These are phyloP conservation scores for Lysiphlebus fabarum DNA, from an alignment of 1,140 invertebrate genomes.

Conservation along the genomic window DNA sequence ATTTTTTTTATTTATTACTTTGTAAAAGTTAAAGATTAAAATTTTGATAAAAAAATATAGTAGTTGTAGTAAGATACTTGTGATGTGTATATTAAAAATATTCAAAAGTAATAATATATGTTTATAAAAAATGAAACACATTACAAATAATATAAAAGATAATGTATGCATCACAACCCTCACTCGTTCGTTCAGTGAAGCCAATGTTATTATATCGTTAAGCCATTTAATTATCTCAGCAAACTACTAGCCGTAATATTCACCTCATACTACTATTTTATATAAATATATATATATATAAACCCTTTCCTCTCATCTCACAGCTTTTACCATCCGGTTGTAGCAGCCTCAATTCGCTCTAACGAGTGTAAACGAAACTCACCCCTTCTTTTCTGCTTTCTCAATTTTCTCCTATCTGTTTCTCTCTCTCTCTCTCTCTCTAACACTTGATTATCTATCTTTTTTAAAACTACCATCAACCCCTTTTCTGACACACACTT, in stretches of 20 bases:
- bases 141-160: no score
- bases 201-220: slow-evolving; percentile 55
- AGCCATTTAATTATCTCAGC: slow-evolving; percentile 57
- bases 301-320: not conserved
- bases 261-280: slow-evolving; percentile 24
- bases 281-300: no score
- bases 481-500: no score
- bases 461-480: no score
- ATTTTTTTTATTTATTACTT: no score
- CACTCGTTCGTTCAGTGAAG: slow-evolving; percentile 30
- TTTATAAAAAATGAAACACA: no score
- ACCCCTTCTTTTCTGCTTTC: slow-evolving; percentile 14
- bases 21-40: no score
- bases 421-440: slow-evolving; percentile 1
- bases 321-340: not conserved
- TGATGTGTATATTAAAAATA: no score
- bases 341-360: slow-evolving; percentile 31
- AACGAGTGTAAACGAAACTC: slow-evolving; percentile 39
- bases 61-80: no score
- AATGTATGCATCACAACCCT: slow-evolving; percentile 14
- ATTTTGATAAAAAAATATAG: no score
- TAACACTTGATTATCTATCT: not conserved
- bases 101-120: no score
- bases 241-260: slow-evolving; percentile 54
- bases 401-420: slow-evolving; percentile 2